A percentile compares a stretch with the other conserved stretches of the same genome.
phyloP scores from a whole-genome alignment of 2,888 invertebrate genomes.

The Automeris io region DNA sequence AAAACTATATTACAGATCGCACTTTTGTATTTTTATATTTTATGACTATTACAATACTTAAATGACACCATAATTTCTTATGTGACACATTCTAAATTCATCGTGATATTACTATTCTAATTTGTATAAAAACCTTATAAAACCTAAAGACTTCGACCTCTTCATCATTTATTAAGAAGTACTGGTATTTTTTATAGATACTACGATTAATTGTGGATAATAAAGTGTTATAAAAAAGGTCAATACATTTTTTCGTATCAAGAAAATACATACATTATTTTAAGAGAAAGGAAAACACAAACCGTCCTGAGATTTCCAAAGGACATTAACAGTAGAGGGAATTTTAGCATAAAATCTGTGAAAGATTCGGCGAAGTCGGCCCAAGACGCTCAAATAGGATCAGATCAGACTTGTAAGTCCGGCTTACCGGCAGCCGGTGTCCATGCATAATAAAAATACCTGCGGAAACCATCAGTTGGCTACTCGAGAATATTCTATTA shows the following conservation, averaged over 20 bases:
- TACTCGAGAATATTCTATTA: slow-evolving; percentile 46
- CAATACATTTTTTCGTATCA: background rate
- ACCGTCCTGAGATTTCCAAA: slow-evolving; percentile 10
- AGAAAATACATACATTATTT: background rate
- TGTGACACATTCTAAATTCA: too few relatives aligned
- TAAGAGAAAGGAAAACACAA: background rate
- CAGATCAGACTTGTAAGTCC: slow-evolving; percentile 48
- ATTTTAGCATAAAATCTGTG: slow-evolving; percentile 41
- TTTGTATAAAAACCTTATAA: too few relatives aligned
- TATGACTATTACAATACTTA: too few relatives aligned
- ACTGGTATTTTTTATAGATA: too few relatives aligned
- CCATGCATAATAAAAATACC: slow-evolving; percentile 62
- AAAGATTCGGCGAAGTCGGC: slow-evolving; percentile 32
- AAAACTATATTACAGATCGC: too few relatives aligned
- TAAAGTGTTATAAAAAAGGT: too few relatives aligned
- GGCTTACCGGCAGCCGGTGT: slow-evolving; percentile 53
- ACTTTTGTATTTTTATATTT: too few relatives aligned
- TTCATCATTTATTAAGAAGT: too few relatives aligned
- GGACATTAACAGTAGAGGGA: slow-evolving; percentile 21
- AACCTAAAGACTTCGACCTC: too few relatives aligned
- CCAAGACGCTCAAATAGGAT: slow-evolving; percentile 56
- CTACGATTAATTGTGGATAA: too few relatives aligned
- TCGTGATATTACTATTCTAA: too few relatives aligned
- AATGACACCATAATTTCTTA: too few relatives aligned
- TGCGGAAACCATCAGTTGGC: slow-evolving; percentile 30